A percentile compares a stretch with the other conserved stretches of the same genome.
Conservation (phyloP, 2,113 vertebrate genomes). For the Mustela lutreola region DNA sequence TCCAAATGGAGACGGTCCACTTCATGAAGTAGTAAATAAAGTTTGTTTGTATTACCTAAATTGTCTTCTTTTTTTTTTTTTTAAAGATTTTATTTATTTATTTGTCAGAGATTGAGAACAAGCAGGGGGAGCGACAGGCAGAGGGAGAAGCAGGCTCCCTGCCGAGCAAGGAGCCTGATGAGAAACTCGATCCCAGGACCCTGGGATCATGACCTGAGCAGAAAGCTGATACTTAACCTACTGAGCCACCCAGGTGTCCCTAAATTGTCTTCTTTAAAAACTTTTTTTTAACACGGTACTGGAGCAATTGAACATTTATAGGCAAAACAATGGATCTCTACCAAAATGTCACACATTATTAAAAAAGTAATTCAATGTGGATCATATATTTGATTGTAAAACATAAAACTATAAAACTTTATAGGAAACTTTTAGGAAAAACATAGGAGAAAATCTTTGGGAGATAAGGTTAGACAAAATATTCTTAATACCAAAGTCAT, state of each 20-base stretch:
- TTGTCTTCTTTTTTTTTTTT: too few relatives aligned
- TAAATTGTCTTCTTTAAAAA: not conserved
- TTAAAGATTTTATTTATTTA: too few relatives aligned
- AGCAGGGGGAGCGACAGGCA: too few relatives aligned
- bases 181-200: too few relatives aligned
- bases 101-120: too few relatives aligned
- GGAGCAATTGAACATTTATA: not conserved
- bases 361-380: not conserved
- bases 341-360: not conserved
- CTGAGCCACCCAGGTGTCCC: not conserved
- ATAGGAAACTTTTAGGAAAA: not conserved
- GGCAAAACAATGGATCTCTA: not conserved
- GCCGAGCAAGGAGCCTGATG: too few relatives aligned
- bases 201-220: too few relatives aligned
- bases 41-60: too few relatives aligned
- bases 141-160: too few relatives aligned
- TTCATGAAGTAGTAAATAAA: too few relatives aligned
- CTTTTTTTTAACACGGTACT: not conserved
- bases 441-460: not conserved
- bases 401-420: not conserved
- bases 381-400: not conserved
- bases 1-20: not conserved
- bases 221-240: too few relatives aligned
- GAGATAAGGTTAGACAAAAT: not conserved
- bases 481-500: too few relatives aligned